phyloP scores from a whole-genome alignment of 1,140 invertebrate genomes.

The Halictus rubicundus region DNA sequence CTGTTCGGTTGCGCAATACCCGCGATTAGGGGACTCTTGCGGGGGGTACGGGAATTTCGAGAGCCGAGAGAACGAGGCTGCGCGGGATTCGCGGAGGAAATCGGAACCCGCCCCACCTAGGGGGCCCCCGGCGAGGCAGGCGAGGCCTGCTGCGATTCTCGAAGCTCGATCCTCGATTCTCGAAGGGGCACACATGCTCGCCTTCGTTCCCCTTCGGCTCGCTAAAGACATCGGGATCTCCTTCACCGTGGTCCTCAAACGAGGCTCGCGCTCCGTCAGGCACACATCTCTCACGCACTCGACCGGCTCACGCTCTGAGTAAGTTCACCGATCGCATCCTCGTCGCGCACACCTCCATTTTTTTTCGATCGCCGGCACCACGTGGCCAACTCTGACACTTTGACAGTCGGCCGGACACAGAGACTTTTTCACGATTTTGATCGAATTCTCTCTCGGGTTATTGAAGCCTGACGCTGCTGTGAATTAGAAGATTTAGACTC shows the following conservation, averaged over 20 bases:
- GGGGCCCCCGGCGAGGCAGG: not conserved
- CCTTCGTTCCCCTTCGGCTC: slow-evolving; percentile 66
- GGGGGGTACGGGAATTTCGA: slow-evolving; percentile 13
- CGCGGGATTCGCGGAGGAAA: slow-evolving; percentile 56
- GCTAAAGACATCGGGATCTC: slow-evolving; percentile 78
- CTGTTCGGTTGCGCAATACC: not conserved
- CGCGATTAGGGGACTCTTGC: not conserved
- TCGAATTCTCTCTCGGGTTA: too few species aligned
- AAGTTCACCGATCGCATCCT: slow-evolving; percentile 33
- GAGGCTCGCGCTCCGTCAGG: slow-evolving; percentile 78
- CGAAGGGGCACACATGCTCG: slow-evolving; percentile 73
- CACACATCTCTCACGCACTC: slow-evolving; percentile 75
- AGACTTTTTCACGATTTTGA: too few species aligned
- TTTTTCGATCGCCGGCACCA: not conserved
- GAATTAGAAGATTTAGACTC: too few species aligned
- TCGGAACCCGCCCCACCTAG: slow-evolving; percentile 54
- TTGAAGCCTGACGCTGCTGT: too few species aligned
- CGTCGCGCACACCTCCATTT: not conserved
- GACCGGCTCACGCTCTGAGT: slow-evolving; percentile 31
- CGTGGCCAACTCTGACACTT: not conserved
- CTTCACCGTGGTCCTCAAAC: slow-evolving; percentile 79
- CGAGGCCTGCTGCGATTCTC: slow-evolving; percentile 41
- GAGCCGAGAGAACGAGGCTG: slow-evolving; percentile 27
- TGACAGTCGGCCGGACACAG: too few species aligned
- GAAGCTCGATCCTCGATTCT: slow-evolving; percentile 73